A percentile compares a stretch with the other conserved stretches of the same genome.
These are phyloP conservation scores for Drosophila vallismaia DNA, from an alignment of 2,888 invertebrate genomes.

Conservation along the genomic window DNA sequence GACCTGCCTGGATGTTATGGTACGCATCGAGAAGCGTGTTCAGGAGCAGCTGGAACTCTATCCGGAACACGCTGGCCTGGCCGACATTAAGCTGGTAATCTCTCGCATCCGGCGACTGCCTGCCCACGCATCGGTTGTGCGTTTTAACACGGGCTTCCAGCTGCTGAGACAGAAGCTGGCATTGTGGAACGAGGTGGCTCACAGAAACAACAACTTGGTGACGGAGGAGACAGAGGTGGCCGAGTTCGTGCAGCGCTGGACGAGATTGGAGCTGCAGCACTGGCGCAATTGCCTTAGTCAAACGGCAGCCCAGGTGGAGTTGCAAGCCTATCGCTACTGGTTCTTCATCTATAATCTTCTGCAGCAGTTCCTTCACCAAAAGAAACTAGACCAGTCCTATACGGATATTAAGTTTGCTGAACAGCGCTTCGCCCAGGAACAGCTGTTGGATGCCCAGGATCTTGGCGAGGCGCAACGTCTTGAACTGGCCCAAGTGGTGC, in stretches of 20 bases:
- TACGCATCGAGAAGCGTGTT: conserved; percentile 87
- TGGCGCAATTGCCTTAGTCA: conserved; percentile 94
- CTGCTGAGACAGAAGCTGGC: conserved; percentile 92
- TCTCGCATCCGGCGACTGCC: conserved; percentile 89
- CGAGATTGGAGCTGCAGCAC: conserved; percentile 93
- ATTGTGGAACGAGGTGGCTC: conserved; percentile 97
- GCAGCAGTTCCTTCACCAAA: conserved; percentile 86
- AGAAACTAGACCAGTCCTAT: conserved; percentile 66
- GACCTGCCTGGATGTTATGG: conserved; percentile 89
- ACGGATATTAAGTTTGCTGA: conserved; percentile 72
- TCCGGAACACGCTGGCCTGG: conserved; percentile 95
- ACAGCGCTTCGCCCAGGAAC: conserved; percentile 74
- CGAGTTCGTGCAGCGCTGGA: conserved; percentile 94
- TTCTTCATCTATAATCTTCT: conserved; percentile 92
- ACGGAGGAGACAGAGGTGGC: conserved; percentile 90
- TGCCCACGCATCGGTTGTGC: conserved; percentile 92
- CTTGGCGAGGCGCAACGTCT: conserved; percentile 66
- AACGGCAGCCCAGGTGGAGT: conserved; percentile 87
- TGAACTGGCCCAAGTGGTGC: conserved; percentile 80
- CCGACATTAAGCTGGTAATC: conserved; percentile 86
- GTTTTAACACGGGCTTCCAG: conserved; percentile 96
- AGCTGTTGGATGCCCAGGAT: conserved; percentile 58
- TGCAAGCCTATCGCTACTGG: conserved; percentile 94
- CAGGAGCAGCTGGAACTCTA: conserved; percentile 89
- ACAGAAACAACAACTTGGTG: conserved; percentile 92